Base-by-base conservation (phyloP, 2,888 invertebrate species). In the Pollenia labialis region DNA sequence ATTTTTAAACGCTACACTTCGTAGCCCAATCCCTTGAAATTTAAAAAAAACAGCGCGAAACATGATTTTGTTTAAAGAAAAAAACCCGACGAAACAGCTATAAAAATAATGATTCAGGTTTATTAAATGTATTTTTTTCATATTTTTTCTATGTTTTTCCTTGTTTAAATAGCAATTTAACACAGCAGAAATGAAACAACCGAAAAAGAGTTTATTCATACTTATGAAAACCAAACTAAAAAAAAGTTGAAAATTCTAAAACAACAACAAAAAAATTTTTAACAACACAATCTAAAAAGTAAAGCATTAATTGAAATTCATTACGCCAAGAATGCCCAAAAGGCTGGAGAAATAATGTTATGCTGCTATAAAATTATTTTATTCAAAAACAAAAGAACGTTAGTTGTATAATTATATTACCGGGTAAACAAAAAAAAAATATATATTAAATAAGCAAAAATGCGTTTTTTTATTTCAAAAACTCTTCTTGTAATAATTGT, bases 81-180 rank as follows among this genome's bases (percentile, higher is more conserved):
- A 75, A 54, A 50, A 75, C 48, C 62, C 75, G 62, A 50, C 75
- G 62, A 75, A 75, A 40, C 42, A 75, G 62, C 75, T 23, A 75
- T 62, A 62, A 62, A 60, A 74, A 72, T 54, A 62, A 40, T 62
- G 16, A 52, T 62, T 62, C 50, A 16, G 75, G 58, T 58, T 69
- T 69, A n/a, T 16, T 52, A 16, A 16, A 52, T 56, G 32, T 32
- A 1, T 32, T 32, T 32, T 23, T 56, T 56, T 56, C 11, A 23
- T 68, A 6, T n/a, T 68, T 23, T 48, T 14, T 50, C n/a, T 3
- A 23, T 14, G 23, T 1, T 32, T 58, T 58, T 58, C 40, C 56
- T 56, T 56, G 18, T 23, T 56, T 60, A 16, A 62, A 62, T 62
- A 6, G 60, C n/a, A 40, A 40, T 60, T 32, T 18, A 58, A 40